Evolutionary conservation across 2,113 vertebrate species (phyloP).

Genomic region (Cololabis saira): DNA sequence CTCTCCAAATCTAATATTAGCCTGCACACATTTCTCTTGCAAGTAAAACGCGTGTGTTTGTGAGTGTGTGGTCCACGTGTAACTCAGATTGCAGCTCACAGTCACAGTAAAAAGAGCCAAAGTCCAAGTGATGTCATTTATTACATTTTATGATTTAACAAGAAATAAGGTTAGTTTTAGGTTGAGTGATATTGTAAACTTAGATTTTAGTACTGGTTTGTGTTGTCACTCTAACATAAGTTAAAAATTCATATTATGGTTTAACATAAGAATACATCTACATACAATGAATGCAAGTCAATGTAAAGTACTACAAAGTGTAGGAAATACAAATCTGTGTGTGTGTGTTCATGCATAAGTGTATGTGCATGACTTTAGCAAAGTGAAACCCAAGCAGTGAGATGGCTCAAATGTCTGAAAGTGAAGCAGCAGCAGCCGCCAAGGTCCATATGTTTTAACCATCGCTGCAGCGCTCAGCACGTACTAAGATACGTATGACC

Average conservation of each 20-base stretch:
- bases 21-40: constrained; percentile 76
- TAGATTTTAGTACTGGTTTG: no score
- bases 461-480: constrained; percentile 49
- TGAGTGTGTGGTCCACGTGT: constrained; percentile 4
- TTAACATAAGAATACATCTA: not conserved
- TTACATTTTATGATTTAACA: no score
- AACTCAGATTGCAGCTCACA: not conserved
- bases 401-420: constrained; percentile 77
- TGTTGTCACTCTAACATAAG: no score
- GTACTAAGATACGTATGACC: constrained; percentile 11
- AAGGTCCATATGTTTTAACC: constrained; percentile 69
- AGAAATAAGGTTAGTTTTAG: not conserved
- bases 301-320: not conserved
- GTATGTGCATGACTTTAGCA: constrained; percentile 17
- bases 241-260: no score
- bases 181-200: not conserved
- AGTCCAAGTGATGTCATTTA: not conserved
- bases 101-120: no score
- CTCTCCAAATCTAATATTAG: constrained; percentile 86
- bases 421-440: constrained; percentile 59
- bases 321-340: not conserved
- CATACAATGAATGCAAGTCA: not conserved
- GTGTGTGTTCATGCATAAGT: not conserved
- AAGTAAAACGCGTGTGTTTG: constrained; percentile 42
- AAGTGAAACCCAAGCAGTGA: constrained; percentile 76